Evolutionary conservation across 1,140 invertebrate genomes (phyloP).

Genomic region (Teleopsis dalmanni): DNA sequence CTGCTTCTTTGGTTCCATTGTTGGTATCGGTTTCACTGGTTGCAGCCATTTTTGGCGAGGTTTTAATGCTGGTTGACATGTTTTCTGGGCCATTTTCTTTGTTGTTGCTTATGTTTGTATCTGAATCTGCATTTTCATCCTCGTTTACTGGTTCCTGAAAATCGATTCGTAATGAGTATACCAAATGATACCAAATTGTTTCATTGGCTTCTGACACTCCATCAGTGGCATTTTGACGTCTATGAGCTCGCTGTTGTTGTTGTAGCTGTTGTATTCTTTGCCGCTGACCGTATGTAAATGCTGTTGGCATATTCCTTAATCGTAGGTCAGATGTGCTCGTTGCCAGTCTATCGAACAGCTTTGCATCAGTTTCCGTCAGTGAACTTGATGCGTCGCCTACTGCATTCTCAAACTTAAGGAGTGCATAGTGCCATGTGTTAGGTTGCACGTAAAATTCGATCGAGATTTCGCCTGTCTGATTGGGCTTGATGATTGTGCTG

Average conservation of each 20-base stretch:
- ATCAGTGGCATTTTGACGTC: too few relatives aligned
- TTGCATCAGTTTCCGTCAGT: too few relatives aligned
- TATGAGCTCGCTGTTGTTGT: too few relatives aligned
- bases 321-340: too few relatives aligned
- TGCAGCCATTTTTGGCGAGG: too few relatives aligned
- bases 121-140: not conserved
- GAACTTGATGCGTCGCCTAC: too few relatives aligned
- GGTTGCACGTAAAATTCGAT: slow-evolving; percentile 50
- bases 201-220: slow-evolving; percentile 6
- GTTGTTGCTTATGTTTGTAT: not conserved
- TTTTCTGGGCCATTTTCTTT: too few relatives aligned
- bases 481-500: slow-evolving; percentile 23
- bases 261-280: too few relatives aligned
- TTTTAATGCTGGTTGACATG: too few relatives aligned
- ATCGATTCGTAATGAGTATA: slow-evolving; percentile 28
- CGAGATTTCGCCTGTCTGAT: slow-evolving; percentile 30
- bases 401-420: slow-evolving; percentile 43
- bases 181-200: slow-evolving; percentile 8
- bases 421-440: slow-evolving; percentile 53
- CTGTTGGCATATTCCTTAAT: too few relatives aligned
- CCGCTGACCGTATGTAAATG: too few relatives aligned
- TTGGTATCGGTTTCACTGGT: not conserved
- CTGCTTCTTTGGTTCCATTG: not conserved
- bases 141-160: slow-evolving; percentile 13
- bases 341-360: too few relatives aligned